phyloP scores from a whole-genome alignment of 2,888 invertebrate species.

The Agrotis puta region DNA sequence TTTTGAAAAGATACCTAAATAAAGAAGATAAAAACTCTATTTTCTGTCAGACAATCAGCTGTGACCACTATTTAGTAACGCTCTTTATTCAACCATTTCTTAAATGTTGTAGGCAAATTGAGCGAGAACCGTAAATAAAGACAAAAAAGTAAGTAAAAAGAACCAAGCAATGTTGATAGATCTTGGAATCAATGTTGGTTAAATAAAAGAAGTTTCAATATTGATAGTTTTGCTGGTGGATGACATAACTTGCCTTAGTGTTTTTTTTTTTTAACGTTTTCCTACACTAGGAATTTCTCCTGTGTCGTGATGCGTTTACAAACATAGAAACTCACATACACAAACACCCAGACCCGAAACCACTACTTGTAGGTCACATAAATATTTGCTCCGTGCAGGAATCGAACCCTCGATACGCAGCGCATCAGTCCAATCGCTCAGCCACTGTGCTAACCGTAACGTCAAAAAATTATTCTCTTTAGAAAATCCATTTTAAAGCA shows the following conservation, averaged over 20 bases:
- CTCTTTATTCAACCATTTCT: conserved; percentile 20
- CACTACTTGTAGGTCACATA: too few species aligned
- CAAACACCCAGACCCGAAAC: too few species aligned
- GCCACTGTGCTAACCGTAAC: too few species aligned
- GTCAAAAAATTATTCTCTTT: too few species aligned
- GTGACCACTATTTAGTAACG: conserved; percentile 17
- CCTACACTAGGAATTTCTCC: too few species aligned
- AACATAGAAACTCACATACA: too few species aligned
- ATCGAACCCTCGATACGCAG: too few species aligned
- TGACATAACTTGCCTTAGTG: conserved; percentile 44
- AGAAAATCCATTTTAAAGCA: conserved; percentile 30
- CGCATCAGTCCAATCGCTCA: too few species aligned
- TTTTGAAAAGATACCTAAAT: neutral
- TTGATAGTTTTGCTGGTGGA: neutral
- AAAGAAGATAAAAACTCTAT: neutral
- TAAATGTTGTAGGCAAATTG: conserved; percentile 35
- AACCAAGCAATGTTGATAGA: conserved; percentile 6
- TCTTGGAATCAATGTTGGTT: conserved; percentile 12
- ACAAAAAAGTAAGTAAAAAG: conserved; percentile 17
- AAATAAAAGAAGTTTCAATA: conserved; percentile 2
- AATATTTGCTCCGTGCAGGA: too few species aligned
- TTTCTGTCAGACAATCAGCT: conserved; percentile 10
- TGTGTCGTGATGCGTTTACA: too few species aligned
- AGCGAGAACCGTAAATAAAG: conserved; percentile 3
- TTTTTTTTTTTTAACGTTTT: too few species aligned